phyloP scores from a whole-genome alignment of 2,888 invertebrate genomes.

The Eristalinus sepulchralis region DNA sequence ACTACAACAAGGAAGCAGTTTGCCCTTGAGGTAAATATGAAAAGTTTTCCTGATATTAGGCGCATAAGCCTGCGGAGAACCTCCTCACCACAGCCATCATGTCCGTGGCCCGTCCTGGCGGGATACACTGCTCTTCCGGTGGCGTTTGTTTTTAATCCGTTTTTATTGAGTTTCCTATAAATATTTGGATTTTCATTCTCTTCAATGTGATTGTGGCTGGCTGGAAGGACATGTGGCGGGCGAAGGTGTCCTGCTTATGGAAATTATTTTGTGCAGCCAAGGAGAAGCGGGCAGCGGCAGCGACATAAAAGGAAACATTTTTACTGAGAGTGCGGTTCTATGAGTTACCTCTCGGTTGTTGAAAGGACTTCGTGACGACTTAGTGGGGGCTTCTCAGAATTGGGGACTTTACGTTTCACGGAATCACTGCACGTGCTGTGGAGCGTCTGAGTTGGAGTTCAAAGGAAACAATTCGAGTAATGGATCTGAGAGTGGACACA shows the following conservation, averaged over 20 bases:
- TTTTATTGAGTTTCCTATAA: constrained; percentile 29
- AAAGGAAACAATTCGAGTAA: too few species aligned
- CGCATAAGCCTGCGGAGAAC: neutral
- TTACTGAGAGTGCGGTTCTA: too few species aligned
- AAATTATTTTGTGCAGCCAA: neutral
- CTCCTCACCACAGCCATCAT: neutral
- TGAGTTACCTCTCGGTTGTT: too few species aligned
- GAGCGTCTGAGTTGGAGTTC: too few species aligned
- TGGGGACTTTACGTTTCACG: too few species aligned
- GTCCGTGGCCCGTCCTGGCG: neutral
- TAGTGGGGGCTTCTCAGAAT: too few species aligned
- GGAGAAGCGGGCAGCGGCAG: neutral
- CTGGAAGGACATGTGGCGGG: too few species aligned
- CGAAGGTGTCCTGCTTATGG: neutral
- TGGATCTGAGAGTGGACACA: too few species aligned
- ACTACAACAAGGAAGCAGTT: constrained; percentile 15
- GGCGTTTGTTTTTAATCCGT: constrained; percentile 23
- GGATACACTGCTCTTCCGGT: constrained; percentile 1
- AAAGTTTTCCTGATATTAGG: constrained; percentile 50
- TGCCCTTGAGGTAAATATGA: constrained; percentile 47
- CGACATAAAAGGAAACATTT: too few species aligned
- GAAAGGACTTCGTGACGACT: too few species aligned
- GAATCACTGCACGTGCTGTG: too few species aligned
- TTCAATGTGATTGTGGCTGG: neutral
- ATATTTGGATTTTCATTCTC: constrained; percentile 6